Conservation (phyloP, 2,113 vertebrate genomes). For the Anarrhichthys ocellatus region DNA sequence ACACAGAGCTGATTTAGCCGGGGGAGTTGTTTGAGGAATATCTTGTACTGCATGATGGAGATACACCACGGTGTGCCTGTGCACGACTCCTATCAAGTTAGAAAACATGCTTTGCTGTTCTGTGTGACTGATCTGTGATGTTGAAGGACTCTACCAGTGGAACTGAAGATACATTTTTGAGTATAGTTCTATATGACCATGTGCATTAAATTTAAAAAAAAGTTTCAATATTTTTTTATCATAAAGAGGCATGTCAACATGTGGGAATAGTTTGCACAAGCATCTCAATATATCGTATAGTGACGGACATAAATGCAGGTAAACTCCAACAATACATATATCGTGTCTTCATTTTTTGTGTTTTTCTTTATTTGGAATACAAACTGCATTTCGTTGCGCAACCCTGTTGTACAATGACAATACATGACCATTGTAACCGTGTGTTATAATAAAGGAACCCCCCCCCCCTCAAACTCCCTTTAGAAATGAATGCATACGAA, state of each 20-base stretch:
- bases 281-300: background rate
- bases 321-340: background rate
- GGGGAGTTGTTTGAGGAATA: slow-evolving; percentile 29
- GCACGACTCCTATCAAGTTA: background rate
- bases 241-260: background rate
- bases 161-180: background rate
- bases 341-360: background rate
- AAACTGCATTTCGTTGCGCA: background rate
- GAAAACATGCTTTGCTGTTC: background rate
- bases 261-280: background rate
- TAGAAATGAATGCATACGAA: background rate
- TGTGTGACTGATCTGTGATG: background rate
- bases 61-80: background rate
- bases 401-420: background rate
- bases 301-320: background rate
- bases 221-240: background rate
- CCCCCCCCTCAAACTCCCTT: background rate
- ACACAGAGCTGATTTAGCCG: slow-evolving; percentile 19
- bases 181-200: background rate
- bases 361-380: background rate
- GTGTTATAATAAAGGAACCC: background rate
- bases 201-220: background rate
- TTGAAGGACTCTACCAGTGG: background rate
- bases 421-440: background rate
- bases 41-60: slow-evolving; percentile 9